Base-by-base conservation (phyloP, 35 echinoderm and acorn worm species). In the Eucidaris tribuloides region DNA sequence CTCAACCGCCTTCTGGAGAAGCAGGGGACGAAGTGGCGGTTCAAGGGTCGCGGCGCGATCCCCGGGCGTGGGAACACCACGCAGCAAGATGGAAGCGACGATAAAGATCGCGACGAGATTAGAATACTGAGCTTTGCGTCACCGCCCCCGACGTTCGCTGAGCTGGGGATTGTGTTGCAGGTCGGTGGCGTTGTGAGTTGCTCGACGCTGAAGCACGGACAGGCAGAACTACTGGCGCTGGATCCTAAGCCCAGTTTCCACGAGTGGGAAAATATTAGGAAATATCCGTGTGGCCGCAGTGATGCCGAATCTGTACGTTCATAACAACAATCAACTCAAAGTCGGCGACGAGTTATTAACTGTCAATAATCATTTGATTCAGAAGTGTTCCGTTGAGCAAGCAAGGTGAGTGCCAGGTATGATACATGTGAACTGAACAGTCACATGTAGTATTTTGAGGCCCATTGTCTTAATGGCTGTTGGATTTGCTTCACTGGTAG, bases 201-300 rank as follows among this genome's bases (percentile, higher is more conserved):
- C 28, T 37, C 33, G 4, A 89, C 71, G 18, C 65, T 60, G 9
- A 72, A 78, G 50, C 84, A 80, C 13, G 77, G 77, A 45, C 45
- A 56, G 52, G 46, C 45, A 20, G 87, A 13, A 39, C 38, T 58
- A 14, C 62, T 20, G 39, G 44, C 64, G 36, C 37, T 39, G 63
- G 49, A 74, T 32, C 65, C 45, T 7, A 57, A 45, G 60, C 64
- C 39, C 45, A 37, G 0, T 4, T 5, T 86, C 78, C 44, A 32
- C 34, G 13, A 37, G 64, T 27, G 52, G 45, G 37, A 80, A 72
- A 54, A 58, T 46, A 27, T 79, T 86, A 48, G 89, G 89, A 23
- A 92, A 92, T 85, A 86, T 92, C 48, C 64, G 64, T 22, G 65
- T 92, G 40, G 77, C 77, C 17, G 60, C 62, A n/a, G 60, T 92